Percentiles rank a stretch among this genome's conserved stretches.
Conservation (phyloP, 2,113 vertebrate species). For the Isichthys henryi region DNA sequence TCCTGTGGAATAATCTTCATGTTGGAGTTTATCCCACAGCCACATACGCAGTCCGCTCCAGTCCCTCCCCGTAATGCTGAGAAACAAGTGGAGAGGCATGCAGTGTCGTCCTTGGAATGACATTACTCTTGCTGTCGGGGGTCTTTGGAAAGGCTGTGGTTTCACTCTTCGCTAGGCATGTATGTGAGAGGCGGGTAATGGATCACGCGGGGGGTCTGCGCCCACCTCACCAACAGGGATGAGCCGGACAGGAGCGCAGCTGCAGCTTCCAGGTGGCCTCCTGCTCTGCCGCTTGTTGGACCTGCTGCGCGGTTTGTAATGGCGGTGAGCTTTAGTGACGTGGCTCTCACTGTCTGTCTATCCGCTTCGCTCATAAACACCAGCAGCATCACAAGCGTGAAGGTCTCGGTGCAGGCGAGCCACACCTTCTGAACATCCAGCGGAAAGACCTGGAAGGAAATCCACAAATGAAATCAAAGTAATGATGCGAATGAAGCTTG, state of each 20-base stretch:
- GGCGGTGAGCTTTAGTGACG: neutral
- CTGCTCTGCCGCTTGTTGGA: neutral
- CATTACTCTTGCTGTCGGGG: neutral
- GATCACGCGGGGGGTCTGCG: neutral
- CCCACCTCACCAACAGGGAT: neutral
- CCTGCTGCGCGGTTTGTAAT: neutral
- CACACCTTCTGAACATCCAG: neutral
- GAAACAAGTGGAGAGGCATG: neutral
- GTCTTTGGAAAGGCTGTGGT: neutral
- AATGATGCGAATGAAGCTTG: neutral
- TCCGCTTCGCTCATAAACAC: neutral
- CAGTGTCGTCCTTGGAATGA: neutral
- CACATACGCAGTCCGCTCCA: neutral
- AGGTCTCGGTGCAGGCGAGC: neutral
- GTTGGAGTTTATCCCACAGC: neutral
- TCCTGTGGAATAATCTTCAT: neutral
- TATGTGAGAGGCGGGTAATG: neutral
- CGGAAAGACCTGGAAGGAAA: neutral
- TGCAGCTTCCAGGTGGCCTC: neutral
- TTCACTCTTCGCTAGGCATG: neutral
- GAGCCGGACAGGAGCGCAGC: neutral
- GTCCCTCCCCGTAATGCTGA: neutral
- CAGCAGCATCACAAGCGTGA: neutral
- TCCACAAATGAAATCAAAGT: neutral
- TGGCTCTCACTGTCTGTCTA: neutral